Evolutionary conservation across 2,113 vertebrate species (phyloP), one percentile per base, ranked within the genome.

Genomic region (Formicarius rufipectus): DNA sequence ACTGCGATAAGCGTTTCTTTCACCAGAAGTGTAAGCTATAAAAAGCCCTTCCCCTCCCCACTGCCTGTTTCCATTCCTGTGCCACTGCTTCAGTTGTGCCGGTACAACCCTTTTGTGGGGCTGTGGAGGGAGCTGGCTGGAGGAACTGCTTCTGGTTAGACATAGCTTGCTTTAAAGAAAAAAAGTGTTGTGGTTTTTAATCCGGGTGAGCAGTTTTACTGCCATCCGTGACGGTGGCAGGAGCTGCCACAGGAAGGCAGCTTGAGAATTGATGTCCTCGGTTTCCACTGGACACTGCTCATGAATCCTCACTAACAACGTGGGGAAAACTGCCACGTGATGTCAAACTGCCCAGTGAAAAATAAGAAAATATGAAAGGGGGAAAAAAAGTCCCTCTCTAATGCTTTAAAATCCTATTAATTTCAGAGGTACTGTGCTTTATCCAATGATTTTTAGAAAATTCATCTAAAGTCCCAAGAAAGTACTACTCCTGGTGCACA

Each of bases 21-120:
- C 86, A 93, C 92, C 92, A 93, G 80, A 89, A 92, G 94, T 62
- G 89, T 92, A 94, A 93, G 93, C 95, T 96, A 97, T 96, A 95
- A 97, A 96, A 97, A 97, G 94, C 86, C 76, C 52, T 96, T 96
- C 86, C 63, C 90, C 92, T 96, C 94, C 92, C 86, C 1, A 0
- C 79, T 90, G 95, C 92, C 76, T 81, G 79, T 95, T 95, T 93
- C 94, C 93, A 95, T 95, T 95, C 84, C 84, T 0, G 4, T 77
- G 85, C 76, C n/a, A 21, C 86, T 12, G 27, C 77, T 68, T 25
- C 76, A 44, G 76, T 55, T 79, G 5, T 49, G 67, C 72, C 53
- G 79, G 55, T 58, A 37, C 90, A 93, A 55, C 47, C 50, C 73
- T 93, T 87, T 18, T 44, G 91, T 67, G 64, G 55, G 59, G 90